phyloP scores from a whole-genome alignment of 2,797 vertebrate genomes.

The Phoxinus dragarum region DNA sequence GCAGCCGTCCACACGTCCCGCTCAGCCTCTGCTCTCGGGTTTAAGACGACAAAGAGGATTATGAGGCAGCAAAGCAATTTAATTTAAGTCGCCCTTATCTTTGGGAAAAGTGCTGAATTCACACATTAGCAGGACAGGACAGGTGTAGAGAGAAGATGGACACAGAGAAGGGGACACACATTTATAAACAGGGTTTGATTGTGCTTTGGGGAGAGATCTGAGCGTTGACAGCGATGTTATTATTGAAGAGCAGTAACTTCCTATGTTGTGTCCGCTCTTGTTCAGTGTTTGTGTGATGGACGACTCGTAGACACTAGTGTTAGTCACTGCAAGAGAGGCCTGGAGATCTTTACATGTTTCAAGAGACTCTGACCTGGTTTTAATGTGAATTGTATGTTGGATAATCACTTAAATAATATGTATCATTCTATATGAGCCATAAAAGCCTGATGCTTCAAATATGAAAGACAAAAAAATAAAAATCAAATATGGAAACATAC shows the following conservation, averaged over 20 bases:
- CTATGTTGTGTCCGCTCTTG: background rate
- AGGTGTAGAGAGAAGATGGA: slow-evolving; percentile 9
- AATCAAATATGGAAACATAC: no score
- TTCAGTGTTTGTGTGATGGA: background rate
- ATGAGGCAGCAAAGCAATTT: slow-evolving; percentile 65
- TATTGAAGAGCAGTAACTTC: background rate
- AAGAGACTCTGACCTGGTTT: background rate
- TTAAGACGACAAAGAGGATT: slow-evolving; percentile 57
- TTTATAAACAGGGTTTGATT: background rate
- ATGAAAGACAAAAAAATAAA: no score
- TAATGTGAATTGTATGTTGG: background rate
- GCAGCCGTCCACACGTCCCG: background rate
- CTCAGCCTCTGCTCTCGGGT: background rate
- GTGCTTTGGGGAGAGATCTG: background rate
- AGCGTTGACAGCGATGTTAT: background rate
- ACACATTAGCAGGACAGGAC: slow-evolving; percentile 63
- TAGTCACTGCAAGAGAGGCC: background rate
- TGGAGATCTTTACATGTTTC: background rate
- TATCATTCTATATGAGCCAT: no score
- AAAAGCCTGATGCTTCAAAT: no score
- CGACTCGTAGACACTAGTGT: background rate
- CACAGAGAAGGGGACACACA: background rate
- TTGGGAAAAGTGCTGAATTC: slow-evolving; percentile 55
- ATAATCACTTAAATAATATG: background rate
- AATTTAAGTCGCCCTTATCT: slow-evolving; percentile 68